Evolutionary conservation across 2,113 vertebrate genomes (phyloP).

Genomic region (Scolopax mira): DNA sequence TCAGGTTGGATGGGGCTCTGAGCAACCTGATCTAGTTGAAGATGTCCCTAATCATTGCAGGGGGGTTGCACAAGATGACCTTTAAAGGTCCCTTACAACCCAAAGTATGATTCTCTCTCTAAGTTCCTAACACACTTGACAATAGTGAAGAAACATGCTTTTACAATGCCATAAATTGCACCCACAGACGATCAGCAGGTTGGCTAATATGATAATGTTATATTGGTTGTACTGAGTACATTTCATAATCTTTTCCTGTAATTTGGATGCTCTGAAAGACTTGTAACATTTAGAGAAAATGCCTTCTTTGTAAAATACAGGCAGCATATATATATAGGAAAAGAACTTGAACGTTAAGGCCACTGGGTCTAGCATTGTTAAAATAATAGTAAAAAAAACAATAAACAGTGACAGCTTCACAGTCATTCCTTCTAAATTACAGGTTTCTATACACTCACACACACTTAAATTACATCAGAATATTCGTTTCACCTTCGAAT

Average conservation of each 20-base stretch:
- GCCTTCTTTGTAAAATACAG: not conserved
- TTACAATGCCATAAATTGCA: not conserved
- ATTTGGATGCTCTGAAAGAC: not conserved
- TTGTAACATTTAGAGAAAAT: not conserved
- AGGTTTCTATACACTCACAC: not conserved
- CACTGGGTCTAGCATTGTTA: not conserved
- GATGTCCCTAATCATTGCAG: not conserved
- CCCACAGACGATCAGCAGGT: not conserved
- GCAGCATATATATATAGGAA: not conserved
- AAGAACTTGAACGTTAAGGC: not conserved
- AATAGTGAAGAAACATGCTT: not conserved
- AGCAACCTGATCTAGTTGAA: not conserved
- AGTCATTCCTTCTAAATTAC: not conserved
- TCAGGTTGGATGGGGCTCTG: not conserved
- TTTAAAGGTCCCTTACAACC: not conserved
- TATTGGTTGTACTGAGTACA: not conserved
- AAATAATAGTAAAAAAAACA: not conserved
- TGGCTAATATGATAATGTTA: not conserved
- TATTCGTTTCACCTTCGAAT: not conserved
- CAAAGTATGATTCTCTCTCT: not conserved
- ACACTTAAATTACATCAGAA: not conserved
- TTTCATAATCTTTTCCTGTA: not conserved
- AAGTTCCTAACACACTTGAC: not conserved
- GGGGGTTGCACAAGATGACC: not conserved
- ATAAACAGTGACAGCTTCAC: not conserved